phyloP scores from a whole-genome alignment of 2,888 invertebrate genomes.

The Drosophila melanocephala region DNA sequence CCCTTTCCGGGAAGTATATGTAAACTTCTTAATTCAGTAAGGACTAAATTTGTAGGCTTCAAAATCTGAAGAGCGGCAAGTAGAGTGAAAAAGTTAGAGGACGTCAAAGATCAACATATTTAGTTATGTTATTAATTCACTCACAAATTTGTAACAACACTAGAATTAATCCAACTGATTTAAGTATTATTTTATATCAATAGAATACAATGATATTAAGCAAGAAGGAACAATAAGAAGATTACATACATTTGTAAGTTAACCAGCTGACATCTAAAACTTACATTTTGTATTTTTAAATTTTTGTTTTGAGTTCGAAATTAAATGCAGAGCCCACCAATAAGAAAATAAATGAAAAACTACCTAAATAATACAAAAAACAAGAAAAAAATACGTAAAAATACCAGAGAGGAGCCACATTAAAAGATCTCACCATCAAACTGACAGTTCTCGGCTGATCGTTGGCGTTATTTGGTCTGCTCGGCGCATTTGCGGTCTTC shows the following conservation, averaged over 20 bases:
- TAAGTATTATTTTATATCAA: neutral
- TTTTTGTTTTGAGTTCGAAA: neutral
- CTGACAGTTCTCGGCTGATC: conserved; percentile 79
- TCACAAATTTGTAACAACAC: neutral
- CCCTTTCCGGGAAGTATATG: neutral
- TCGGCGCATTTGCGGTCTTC: conserved; percentile 38
- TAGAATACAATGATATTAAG: neutral
- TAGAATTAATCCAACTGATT: neutral
- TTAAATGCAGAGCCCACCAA: neutral
- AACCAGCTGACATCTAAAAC: neutral
- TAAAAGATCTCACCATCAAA: conserved; percentile 36
- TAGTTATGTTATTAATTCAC: neutral
- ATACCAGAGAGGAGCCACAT: conserved; percentile 30
- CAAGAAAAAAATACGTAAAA: neutral
- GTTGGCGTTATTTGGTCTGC: conserved; percentile 68
- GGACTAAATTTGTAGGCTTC: neutral
- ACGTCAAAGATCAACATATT: neutral
- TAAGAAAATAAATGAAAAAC: conserved; percentile 12
- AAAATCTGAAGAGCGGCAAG: neutral
- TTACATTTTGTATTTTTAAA: neutral
- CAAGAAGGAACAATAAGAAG: neutral
- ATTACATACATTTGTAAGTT: neutral
- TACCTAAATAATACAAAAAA: conserved; percentile 32
- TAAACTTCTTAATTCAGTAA: neutral
- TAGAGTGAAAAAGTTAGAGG: neutral